Evolutionary conservation across 2,888 invertebrate species (phyloP).

Genomic region (Bimastos eiseni): DNA sequence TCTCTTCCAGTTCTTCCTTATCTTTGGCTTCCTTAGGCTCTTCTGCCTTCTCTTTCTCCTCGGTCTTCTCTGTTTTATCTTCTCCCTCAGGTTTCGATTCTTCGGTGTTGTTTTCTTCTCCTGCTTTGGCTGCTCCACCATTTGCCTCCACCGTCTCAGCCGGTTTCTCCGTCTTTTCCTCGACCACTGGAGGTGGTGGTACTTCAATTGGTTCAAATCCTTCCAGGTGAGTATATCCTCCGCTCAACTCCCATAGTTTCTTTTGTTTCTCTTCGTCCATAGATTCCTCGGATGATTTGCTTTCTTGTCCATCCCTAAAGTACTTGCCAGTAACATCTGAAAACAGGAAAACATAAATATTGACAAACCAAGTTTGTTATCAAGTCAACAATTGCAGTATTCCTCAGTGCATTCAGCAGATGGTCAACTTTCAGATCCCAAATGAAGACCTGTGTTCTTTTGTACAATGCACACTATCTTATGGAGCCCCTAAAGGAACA

Average conservation of each 20-base stretch:
- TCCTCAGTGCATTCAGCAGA: background rate
- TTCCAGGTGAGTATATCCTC: conserved; percentile 49
- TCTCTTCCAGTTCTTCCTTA: conserved; percentile 30
- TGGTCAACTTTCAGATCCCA: background rate
- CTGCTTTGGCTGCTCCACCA: conserved; percentile 35
- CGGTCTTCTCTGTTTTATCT: conserved; percentile 18
- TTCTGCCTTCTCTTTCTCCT: conserved; percentile 22
- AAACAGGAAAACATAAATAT: background rate
- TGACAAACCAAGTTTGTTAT: background rate
- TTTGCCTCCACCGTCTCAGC: conserved; percentile 33
- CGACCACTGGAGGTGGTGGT: conserved; percentile 47
- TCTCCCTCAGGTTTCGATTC: conserved; percentile 22
- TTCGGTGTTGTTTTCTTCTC: conserved; percentile 29
- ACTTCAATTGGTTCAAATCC: conserved; percentile 52
- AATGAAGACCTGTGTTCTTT: background rate
- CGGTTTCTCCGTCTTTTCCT: conserved; percentile 37
- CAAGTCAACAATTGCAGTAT: background rate
- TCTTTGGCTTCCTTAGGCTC: conserved; percentile 34
- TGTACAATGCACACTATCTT: background rate
- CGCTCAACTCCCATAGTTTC: conserved; percentile 52
- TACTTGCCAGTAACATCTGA: conserved; percentile 52
- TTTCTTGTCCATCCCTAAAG: conserved; percentile 47
- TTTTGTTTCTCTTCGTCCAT: conserved; percentile 51
- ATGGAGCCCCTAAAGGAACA: too few relatives aligned
- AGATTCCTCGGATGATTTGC: conserved; percentile 51